phyloP scores from a whole-genome alignment of 2,888 invertebrate genomes.

The Palloptera scutellata region DNA sequence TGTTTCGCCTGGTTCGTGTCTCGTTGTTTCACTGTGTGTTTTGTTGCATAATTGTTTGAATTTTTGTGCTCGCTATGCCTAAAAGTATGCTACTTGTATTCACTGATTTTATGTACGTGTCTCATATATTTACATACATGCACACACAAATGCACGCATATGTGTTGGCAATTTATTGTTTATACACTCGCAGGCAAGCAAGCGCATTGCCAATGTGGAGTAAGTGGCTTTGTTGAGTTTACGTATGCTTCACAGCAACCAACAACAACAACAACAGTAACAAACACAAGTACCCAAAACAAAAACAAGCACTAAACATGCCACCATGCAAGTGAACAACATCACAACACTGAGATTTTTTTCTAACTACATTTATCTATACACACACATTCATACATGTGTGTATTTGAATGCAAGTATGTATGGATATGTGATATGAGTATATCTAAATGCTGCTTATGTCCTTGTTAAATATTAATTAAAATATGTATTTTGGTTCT shows the following conservation, averaged over 20 bases:
- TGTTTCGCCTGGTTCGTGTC: neutral
- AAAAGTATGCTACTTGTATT: constrained; percentile 10
- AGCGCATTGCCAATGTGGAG: neutral
- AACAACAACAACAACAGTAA: constrained; percentile 5
- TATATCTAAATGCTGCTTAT: constrained; percentile 42
- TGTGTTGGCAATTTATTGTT: neutral
- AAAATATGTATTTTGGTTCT: constrained; percentile 45
- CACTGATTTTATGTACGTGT: neutral
- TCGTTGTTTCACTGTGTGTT: neutral
- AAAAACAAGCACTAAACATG: neutral
- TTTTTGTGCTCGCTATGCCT: neutral
- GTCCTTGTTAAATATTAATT: constrained; percentile 59
- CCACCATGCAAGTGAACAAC: neutral
- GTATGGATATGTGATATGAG: too few species aligned
- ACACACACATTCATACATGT: too few species aligned
- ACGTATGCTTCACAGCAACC: neutral
- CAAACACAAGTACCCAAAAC: neutral
- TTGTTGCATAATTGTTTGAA: neutral
- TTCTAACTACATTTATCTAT: too few species aligned
- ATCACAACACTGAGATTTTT: neutral
- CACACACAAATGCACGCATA: neutral
- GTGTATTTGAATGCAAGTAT: too few species aligned
- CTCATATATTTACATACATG: neutral
- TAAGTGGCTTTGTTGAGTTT: constrained; percentile 3
- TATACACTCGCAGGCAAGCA: neutral